Evolutionary conservation across 1,140 invertebrate species (phyloP), one percentile per base, ranked within the genome.

Genomic region (Bombus confusus): DNA sequence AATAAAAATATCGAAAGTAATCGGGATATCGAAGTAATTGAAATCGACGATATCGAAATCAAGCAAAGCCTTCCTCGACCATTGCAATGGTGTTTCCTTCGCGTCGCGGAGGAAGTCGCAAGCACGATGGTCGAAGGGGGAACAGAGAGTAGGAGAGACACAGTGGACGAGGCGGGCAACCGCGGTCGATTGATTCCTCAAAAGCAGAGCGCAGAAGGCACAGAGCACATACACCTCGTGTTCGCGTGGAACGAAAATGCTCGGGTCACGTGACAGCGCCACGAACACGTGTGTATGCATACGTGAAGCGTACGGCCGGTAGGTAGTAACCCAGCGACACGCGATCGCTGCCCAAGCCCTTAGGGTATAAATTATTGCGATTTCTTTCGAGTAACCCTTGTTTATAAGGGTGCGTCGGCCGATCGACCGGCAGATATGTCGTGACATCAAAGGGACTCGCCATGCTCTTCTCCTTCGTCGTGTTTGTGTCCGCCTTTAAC

Each of bases 321-420:
- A 88, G 83, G 88, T 85, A 85, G 85, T 80, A 85, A 88, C 86
- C 91, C 72, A 87, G 80, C 91, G 92, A 94, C 94, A 94, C 94
- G 94, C 94, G 92, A 95, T 94, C 93, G 90, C 91, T 91, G 91
- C 92, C 92, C 91, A 88, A 92, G 92, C 88, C 93, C 93, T 92
- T 92, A 92, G 83, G 80, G 89, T 92, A 93, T 95, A 95, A 95
- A 94, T 95, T 94, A 95, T 95, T 92, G 90, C 92, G 89, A 94
- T 94, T 95, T 95, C 94, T 95, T 94, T 94, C 89, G 91, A 92
- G 91, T 93, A 93, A 93, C 93, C 93, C 89, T 92, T 92, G 90
- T 91, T 93, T 91, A 92, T 92, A 88, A 86, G 90, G 89, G 86
- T 91, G 91, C 91, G 88, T 91, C 85, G 91, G 77, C 75, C 87